Base-by-base conservation (phyloP, 2,888 invertebrate species). In the Eilema sororculum region DNA sequence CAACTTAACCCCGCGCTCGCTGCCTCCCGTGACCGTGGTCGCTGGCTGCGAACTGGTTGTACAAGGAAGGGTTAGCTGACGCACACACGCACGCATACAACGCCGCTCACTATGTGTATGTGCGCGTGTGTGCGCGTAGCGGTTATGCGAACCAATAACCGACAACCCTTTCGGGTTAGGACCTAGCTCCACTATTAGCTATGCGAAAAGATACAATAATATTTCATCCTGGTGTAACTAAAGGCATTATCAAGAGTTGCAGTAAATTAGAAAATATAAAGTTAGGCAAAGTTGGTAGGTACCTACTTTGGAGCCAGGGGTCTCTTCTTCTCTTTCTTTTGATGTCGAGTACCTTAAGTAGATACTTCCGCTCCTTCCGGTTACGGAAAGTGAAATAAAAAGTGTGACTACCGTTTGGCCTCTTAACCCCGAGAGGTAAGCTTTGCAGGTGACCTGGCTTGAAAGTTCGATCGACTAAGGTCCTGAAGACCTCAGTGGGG, bases 1-100 rank as follows among this genome's bases (percentile, higher is more conserved):
- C 52, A 52, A n/a, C 9, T 6, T 1, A 9, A 5, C 8, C n/a
- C 52, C 28, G 22, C 24, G 13, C 28, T 46, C 75, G 78, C 80
- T 22, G 16, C 25, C 73, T 72, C 82, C 64, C 28, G 0, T 77
- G 66, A 58, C 78, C 79, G 75, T 69, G 46, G 72, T 83, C 86
- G 77, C 71, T 66, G 68, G 72, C 63, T 72, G 79, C 86, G 85
- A 88, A 91, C 92, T 87, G 91, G 91, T 91, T 89, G 84, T 79
- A 81, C 82, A 81, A 82, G 77, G 89, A 88, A 90, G 91, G 92
- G 89, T 90, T 87, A 83, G 82, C 82, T 24, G 78, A 76, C 87
- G 64, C 81, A 79, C 80, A 82, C 87, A 79, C 72, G 67, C 77
- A 67, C 69, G 46, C 67, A 69, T 71, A 66, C 79, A 60, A 65